phyloP scores from a whole-genome alignment of 2,113 vertebrate genomes.

The Oncorhynchus nerka region DNA sequence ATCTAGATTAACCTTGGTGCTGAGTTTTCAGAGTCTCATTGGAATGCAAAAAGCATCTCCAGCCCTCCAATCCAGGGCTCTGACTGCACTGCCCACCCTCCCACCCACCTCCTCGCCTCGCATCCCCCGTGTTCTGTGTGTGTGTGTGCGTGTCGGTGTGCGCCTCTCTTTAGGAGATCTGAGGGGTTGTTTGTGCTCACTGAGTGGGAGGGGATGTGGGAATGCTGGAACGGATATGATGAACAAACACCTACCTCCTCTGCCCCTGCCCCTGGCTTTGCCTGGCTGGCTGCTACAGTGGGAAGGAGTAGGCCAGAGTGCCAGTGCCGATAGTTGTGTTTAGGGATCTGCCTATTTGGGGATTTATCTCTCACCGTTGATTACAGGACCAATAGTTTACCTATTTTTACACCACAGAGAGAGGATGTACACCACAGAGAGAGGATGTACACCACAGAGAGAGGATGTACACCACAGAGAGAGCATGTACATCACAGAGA shows the following conservation, averaged over 20 bases:
- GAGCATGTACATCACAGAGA: not conserved
- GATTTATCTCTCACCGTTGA: constrained; percentile 1
- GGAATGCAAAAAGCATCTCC: constrained; percentile 24
- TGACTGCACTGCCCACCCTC: not conserved
- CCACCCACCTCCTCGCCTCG: not conserved
- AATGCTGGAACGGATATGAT: not conserved
- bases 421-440: not conserved
- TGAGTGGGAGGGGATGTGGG: constrained; percentile 5
- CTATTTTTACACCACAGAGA: not conserved
- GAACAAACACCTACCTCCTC: not conserved
- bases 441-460: not conserved
- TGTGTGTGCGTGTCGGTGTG: not conserved
- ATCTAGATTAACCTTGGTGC: constrained; percentile 44
- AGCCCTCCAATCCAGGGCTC: constrained; percentile 4
- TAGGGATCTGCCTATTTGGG: not conserved
- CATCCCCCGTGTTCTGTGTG: not conserved
- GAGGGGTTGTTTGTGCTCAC: not conserved
- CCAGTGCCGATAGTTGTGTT: not conserved
- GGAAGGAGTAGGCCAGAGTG: not conserved
- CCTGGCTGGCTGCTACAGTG: not conserved
- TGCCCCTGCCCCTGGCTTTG: not conserved
- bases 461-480: not conserved
- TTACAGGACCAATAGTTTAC: not conserved
- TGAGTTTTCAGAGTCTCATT: constrained; percentile 26
- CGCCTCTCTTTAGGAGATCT: not conserved